phyloP scores from a whole-genome alignment of 2,113 vertebrate species.

The Gracilinanus agilis region DNA sequence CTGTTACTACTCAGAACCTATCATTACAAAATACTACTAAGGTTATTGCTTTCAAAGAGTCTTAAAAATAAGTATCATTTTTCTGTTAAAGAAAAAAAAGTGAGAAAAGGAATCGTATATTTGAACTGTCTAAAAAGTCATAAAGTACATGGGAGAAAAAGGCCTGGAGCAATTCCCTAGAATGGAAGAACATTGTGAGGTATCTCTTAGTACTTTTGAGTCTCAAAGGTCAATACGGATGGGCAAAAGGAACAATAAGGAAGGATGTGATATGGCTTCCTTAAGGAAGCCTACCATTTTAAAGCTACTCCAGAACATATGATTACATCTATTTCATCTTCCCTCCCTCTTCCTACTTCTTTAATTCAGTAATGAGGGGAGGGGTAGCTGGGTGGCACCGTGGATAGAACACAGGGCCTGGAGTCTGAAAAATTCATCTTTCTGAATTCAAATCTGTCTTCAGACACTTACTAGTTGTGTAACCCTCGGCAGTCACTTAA shows the following conservation, averaged over 20 bases:
- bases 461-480: too few species aligned
- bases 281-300: neutral
- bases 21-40: slow-evolving; percentile 66
- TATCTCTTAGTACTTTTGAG: neutral
- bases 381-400: too few species aligned
- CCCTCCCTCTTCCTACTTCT: neutral
- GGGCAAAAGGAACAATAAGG: slow-evolving; percentile 1
- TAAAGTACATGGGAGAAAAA: neutral
- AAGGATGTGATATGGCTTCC: neutral
- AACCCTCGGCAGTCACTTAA: too few species aligned
- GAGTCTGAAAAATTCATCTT: too few species aligned
- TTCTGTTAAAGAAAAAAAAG: slow-evolving; percentile 24
- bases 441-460: too few species aligned
- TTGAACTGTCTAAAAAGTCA: slow-evolving; percentile 46
- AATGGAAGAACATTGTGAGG: neutral
- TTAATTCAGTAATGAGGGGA: neutral
- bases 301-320: neutral
- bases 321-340: neutral
- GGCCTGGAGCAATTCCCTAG: neutral
- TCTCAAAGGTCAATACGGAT: neutral
- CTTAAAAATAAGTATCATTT: neutral
- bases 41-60: slow-evolving; percentile 55
- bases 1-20: slow-evolving; percentile 55
- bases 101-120: slow-evolving; percentile 40
- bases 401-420: too few species aligned